Percentiles rank a stretch among this genome's conserved stretches.
Conservation (phyloP, 2,797 vertebrate genomes). For the Syngnathus rostellatus region DNA sequence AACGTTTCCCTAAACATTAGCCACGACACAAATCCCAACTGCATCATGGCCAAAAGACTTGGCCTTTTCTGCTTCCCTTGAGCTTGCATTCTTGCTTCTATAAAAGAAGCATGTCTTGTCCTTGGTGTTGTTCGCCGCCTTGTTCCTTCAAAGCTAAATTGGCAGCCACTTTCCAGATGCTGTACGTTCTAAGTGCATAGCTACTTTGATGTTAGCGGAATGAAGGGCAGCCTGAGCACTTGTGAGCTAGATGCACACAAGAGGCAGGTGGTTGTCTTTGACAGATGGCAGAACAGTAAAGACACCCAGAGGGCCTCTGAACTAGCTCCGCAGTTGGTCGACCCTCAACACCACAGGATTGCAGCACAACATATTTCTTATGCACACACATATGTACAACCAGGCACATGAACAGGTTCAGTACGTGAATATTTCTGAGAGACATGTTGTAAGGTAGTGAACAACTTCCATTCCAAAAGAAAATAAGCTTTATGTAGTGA, state of each 20-base stretch:
- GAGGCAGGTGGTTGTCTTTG: conserved; percentile 63
- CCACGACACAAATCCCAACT: conserved; percentile 22
- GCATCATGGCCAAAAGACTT: conserved; percentile 7
- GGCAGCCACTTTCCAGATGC: conserved; percentile 33
- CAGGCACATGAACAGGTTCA: conserved; percentile 11
- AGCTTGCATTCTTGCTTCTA: conserved; percentile 16
- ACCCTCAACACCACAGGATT: conserved; percentile 33
- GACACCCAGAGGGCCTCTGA: conserved; percentile 60
- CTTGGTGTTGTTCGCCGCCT: conserved; percentile 20
- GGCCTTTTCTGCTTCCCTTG: conserved; percentile 10
- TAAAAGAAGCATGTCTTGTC: conserved; percentile 30
- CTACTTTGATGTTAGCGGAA: conserved; percentile 49
- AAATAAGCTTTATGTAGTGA: neutral
- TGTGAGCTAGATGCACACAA: conserved; percentile 42
- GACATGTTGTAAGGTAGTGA: neutral
- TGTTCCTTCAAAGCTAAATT: conserved; percentile 32
- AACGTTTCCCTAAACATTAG: conserved; percentile 19
- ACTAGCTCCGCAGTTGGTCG: conserved; percentile 47
- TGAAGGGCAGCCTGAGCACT: conserved; percentile 44
- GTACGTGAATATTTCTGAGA: conserved; percentile 7
- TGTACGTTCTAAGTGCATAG: conserved; percentile 17
- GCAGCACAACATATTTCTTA: conserved; percentile 15
- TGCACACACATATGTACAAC: conserved; percentile 4
- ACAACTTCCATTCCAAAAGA: neutral
- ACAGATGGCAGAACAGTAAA: conserved; percentile 60